Percentiles rank a stretch among this genome's conserved stretches.
Conservation (phyloP, 2,888 invertebrate species). For the Mermis nigrescens region DNA sequence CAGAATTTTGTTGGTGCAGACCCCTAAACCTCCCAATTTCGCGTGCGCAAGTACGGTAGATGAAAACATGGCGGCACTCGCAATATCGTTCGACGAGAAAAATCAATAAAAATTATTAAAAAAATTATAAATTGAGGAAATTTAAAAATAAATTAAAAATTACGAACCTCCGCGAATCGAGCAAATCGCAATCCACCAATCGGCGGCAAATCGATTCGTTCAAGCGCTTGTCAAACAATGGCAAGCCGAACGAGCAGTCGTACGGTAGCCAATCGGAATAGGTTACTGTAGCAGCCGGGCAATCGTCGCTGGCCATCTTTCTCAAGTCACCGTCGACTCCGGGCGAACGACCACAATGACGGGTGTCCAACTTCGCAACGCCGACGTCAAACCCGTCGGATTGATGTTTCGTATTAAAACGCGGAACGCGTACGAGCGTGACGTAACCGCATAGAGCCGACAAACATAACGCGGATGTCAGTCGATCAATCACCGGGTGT, state of each 20-base stretch:
- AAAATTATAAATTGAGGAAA: no score
- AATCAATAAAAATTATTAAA: no score
- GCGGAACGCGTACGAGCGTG: constrained; percentile 39
- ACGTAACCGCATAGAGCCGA: constrained; percentile 63
- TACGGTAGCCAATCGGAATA: constrained; percentile 56
- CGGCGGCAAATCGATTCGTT: constrained; percentile 65
- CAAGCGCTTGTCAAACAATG: constrained; percentile 64
- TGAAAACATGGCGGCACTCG: no score
- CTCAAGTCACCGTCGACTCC: constrained; percentile 3
- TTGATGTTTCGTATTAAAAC: background rate
- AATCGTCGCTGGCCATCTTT: background rate
- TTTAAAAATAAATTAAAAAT: no score
- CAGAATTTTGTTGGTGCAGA: no score
- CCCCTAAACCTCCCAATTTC: no score
- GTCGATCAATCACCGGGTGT: constrained; percentile 52
- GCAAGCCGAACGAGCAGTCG: constrained; percentile 76
- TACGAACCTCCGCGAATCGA: constrained; percentile 39
- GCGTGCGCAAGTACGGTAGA: no score
- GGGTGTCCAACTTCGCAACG: background rate
- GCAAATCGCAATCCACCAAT: constrained; percentile 50
- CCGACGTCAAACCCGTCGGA: background rate
- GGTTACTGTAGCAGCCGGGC: constrained; percentile 11
- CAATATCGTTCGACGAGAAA: no score
- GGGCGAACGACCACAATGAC: no score
- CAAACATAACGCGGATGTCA: constrained; percentile 50